Evolutionary conservation across 2,797 vertebrate genomes (phyloP).

Genomic region (Semaprochilodus insignis): DNA sequence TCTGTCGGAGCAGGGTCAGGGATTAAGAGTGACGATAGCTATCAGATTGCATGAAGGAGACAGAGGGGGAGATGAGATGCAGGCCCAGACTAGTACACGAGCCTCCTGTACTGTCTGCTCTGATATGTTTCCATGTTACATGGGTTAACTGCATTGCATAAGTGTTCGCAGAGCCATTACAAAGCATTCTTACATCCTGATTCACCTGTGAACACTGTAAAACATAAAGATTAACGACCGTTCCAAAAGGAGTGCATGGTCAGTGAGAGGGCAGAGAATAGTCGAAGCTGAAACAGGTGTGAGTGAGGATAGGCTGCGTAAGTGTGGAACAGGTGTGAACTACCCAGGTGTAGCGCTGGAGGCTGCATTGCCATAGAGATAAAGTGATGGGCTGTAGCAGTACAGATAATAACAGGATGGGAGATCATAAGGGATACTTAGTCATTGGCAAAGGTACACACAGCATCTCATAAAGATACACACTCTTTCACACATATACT

Average conservation of each 20-base stretch:
- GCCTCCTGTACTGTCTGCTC: constrained; percentile 36
- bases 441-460: constrained; percentile 54
- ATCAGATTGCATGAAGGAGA: constrained; percentile 37
- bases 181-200: constrained; percentile 70
- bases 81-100: constrained; percentile 43
- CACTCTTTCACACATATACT: constrained; percentile 26
- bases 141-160: constrained; percentile 63
- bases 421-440: constrained; percentile 69
- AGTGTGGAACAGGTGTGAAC: constrained; percentile 72
- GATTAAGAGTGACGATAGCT: constrained; percentile 41
- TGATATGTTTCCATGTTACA: constrained; percentile 56
- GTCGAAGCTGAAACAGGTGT: constrained; percentile 43
- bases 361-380: constrained; percentile 72
- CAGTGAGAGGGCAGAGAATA: constrained; percentile 44
- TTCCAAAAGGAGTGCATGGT: constrained; percentile 38
- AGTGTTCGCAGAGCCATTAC: constrained; percentile 54
- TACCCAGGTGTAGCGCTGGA: constrained; percentile 74
- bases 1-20: constrained; percentile 25
- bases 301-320: constrained; percentile 58
- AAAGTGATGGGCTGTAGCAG: constrained; percentile 54
- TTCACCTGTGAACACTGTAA: constrained; percentile 70
- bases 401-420: constrained; percentile 53
- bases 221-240: constrained; percentile 62
- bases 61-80: constrained; percentile 54
- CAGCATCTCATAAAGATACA: constrained; percentile 29